phyloP scores from a whole-genome alignment of 2,888 invertebrate genomes.

The Dilophus febrilis region DNA sequence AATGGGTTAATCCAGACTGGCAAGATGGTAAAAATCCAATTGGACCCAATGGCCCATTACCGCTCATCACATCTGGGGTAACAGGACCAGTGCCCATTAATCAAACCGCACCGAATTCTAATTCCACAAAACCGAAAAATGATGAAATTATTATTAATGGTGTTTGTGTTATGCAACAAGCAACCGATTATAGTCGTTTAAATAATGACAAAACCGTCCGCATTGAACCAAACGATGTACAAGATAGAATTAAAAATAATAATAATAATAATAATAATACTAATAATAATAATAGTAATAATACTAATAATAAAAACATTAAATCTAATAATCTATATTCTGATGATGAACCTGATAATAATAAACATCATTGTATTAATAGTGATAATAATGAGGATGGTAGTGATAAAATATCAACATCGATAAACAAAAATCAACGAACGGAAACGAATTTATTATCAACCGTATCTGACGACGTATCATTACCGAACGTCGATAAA shows the following conservation, averaged over 20 bases:
- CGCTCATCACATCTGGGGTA: slow-evolving; percentile 23
- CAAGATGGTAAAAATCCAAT: slow-evolving; percentile 41
- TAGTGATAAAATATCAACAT: too few species aligned
- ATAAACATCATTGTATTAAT: too few species aligned
- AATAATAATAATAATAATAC: not conserved
- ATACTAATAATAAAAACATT: too few species aligned
- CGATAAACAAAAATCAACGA: too few species aligned
- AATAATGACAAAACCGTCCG: slow-evolving; percentile 23
- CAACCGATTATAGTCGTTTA: slow-evolving; percentile 45
- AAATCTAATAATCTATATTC: too few species aligned
- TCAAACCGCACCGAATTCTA: slow-evolving; percentile 4
- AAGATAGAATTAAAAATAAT: slow-evolving; percentile 25
- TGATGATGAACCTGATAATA: too few species aligned
- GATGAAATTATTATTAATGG: slow-evolving; percentile 86
- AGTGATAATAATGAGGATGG: too few species aligned
- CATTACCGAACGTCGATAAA: too few species aligned
- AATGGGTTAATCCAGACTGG: slow-evolving; percentile 95
- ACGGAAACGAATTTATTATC: too few species aligned
- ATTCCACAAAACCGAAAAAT: slow-evolving; percentile 19
- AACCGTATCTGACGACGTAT: too few species aligned
- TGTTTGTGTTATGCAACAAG: slow-evolving; percentile 79
- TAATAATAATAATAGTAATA: too few species aligned
- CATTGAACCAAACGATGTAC: slow-evolving; percentile 57
- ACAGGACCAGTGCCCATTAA: slow-evolving; percentile 9
- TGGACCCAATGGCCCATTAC: slow-evolving; percentile 5